Percentiles rank a stretch among this genome's conserved stretches.
Evolutionary conservation across 1,140 invertebrate species (phyloP).

Genomic region (Philopotamus ludificatus): DNA sequence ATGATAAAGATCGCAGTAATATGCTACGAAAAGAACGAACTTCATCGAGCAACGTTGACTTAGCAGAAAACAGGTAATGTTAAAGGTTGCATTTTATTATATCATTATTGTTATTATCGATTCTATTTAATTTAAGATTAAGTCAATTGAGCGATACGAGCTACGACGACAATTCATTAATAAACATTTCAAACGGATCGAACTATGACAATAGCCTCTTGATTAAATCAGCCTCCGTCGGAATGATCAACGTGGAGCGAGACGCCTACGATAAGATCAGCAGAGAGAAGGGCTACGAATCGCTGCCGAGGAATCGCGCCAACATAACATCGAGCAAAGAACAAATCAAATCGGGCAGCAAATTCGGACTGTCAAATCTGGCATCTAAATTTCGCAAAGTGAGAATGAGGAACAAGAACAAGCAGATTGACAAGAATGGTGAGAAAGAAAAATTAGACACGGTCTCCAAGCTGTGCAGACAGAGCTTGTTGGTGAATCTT

Average conservation of each 20-base stretch:
- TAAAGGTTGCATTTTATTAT: too few relatives aligned
- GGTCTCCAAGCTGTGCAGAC: constrained; percentile 63
- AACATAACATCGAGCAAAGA: constrained; percentile 21
- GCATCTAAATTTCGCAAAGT: constrained; percentile 64
- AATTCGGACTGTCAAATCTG: constrained; percentile 62
- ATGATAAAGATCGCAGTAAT: background rate
- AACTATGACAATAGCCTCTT: constrained; percentile 47
- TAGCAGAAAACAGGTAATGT: constrained; percentile 38
- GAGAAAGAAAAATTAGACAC: constrained; percentile 54
- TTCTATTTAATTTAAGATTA: constrained; percentile 44
- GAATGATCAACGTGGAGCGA: constrained; percentile 67
- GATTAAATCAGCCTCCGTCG: constrained; percentile 68
- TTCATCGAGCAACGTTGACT: constrained; percentile 33
- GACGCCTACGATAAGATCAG: constrained; percentile 57
- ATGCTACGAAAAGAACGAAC: constrained; percentile 23
- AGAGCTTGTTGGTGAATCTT: constrained; percentile 65
- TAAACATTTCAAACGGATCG: constrained; percentile 38
- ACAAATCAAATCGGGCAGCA: constrained; percentile 44
- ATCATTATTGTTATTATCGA: background rate
- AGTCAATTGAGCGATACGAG: constrained; percentile 60
- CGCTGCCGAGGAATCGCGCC: constrained; percentile 40
- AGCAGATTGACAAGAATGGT: constrained; percentile 47
- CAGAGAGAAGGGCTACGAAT: constrained; percentile 43
- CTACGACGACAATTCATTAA: constrained; percentile 44
- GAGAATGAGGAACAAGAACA: constrained; percentile 50